Conservation (phyloP, 2,888 invertebrate species). For the Drosophila lacicola region DNA sequence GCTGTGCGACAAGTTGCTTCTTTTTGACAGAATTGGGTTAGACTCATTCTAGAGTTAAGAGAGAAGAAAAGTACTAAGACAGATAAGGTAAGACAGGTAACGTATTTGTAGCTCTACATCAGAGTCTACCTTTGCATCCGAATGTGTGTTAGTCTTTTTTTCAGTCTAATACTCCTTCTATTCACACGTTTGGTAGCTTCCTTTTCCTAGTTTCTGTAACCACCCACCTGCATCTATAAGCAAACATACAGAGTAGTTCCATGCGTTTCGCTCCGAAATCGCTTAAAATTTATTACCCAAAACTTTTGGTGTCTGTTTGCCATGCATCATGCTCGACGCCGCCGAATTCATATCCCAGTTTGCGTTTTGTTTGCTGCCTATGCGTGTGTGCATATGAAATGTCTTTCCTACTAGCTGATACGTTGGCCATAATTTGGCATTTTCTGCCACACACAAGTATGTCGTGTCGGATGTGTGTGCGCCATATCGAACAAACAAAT, state of each 20-base stretch:
- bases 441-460: slow-evolving; percentile 17
- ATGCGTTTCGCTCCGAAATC: slow-evolving; percentile 61
- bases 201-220: background rate
- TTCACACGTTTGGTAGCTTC: background rate
- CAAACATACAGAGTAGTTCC: slow-evolving; percentile 22
- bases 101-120: background rate
- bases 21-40: slow-evolving; percentile 18
- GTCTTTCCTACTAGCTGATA: slow-evolving; percentile 37
- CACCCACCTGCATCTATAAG: slow-evolving; percentile 25
- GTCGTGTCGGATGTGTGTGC: slow-evolving; percentile 15
- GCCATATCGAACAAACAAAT: slow-evolving; percentile 79
- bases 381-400: slow-evolving; percentile 77
- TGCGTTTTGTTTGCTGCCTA: slow-evolving; percentile 37
- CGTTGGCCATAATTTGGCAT: slow-evolving; percentile 63
- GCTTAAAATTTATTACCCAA: slow-evolving; percentile 77
- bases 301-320: slow-evolving; percentile 73
- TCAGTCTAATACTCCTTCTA: background rate
- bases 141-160: background rate
- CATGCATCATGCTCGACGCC: slow-evolving; percentile 58
- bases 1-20: slow-evolving; percentile 46
- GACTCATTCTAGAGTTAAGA: background rate
- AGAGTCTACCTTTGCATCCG: too few species aligned
- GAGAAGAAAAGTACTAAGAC: background rate
- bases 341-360: slow-evolving; percentile 54
- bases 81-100: background rate